These are phyloP conservation scores for Eremophila alpestris DNA, from an alignment of 2,797 vertebrate species.

Conservation along the genomic window DNA sequence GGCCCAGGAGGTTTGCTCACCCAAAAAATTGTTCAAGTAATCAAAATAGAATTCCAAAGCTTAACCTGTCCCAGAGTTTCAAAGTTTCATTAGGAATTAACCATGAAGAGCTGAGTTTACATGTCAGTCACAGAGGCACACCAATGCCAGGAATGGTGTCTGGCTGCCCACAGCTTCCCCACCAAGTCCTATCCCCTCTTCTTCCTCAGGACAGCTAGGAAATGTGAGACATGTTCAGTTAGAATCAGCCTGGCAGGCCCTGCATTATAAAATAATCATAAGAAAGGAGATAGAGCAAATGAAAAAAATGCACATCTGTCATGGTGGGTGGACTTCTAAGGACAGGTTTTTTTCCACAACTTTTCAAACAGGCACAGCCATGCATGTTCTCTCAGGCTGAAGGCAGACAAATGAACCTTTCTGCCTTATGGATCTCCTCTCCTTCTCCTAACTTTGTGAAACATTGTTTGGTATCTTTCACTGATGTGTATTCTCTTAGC, in stretches of 20 bases:
- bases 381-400: not conserved
- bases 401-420: not conserved
- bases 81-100: not conserved
- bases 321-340: not conserved
- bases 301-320: not conserved
- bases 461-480: not conserved
- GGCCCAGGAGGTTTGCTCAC: not conserved
- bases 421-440: not conserved
- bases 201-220: not conserved
- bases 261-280: not conserved
- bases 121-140: not conserved
- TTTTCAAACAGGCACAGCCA: not conserved
- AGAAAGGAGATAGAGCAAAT: not conserved
- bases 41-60: not conserved
- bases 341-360: not conserved
- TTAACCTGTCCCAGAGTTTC: not conserved
- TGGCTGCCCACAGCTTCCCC: not conserved
- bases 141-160: fast-evolving
- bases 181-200: not conserved
- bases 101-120: not conserved
- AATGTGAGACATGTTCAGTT: not conserved
- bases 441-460: not conserved
- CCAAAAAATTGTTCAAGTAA: not conserved
- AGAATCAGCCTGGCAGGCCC: not conserved
- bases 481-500: not conserved